Evolutionary conservation across 2,888 invertebrate genomes (phyloP), one percentile per base, ranked within the genome.

Genomic region (Ichneumoninae sp.): DNA sequence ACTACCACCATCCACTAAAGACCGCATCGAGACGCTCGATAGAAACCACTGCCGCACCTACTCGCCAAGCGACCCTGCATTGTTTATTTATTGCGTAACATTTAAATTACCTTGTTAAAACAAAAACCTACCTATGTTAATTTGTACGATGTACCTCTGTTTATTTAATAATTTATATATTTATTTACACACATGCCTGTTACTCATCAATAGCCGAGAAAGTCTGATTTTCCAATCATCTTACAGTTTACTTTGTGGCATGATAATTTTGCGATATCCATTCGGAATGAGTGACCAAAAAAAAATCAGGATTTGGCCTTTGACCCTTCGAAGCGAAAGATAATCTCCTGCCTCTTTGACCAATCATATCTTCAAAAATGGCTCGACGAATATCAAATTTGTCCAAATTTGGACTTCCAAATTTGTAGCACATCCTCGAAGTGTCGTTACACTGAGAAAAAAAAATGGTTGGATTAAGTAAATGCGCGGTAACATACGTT

Each of bases 21-120:
- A 76, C 50, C 69, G 36, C 68, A 74, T 81, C 74, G 69, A 75
- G 81, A 75, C 36, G 71, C 44, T 77, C 66, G 40, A 65, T 65
- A 73, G 57, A 78, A 40, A 40, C 60, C 71, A 68, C 71, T 71
- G 77, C 66, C 66, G 52, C 76, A 77, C 76, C 19, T 40, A 54
- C 66, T 66, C 22, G 36, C 65, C 60, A 36, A 76, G 22, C 76
- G 76, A 52, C 52, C 76, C 65, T 76, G 36, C 76, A 50, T 75
- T 65, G 65, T 65, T 60, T 40, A 40, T 44, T 73, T 40, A 73
- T 22, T 74, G n/a, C 47, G 52, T 57, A 71, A 71, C 54, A 63
- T 30, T 33, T 33, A 30, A 33, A 16, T 16, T 63, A 63, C 60
- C 60, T 63, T 7, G 22, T 63, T 30, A 30, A 30, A 63, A 4